Evolutionary conservation across 2,888 invertebrate genomes (phyloP).

Genomic region (Melangyna quadrimaculata): DNA sequence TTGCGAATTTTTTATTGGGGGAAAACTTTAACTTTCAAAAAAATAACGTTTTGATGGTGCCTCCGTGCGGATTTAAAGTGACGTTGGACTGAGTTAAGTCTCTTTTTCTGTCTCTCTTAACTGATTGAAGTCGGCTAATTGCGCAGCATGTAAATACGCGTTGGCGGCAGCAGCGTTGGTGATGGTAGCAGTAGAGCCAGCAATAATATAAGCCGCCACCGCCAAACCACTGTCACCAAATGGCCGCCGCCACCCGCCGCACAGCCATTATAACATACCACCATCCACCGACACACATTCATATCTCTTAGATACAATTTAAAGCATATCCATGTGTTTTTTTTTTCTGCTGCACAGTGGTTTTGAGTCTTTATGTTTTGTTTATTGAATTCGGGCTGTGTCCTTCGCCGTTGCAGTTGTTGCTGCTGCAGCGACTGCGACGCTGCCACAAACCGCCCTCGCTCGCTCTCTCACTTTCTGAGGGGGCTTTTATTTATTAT

Average conservation of each 20-base stretch:
- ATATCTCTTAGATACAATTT: constrained; percentile 67
- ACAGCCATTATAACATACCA: neutral
- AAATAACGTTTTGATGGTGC: constrained; percentile 17
- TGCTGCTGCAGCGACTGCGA: neutral
- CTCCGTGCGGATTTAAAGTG: neutral
- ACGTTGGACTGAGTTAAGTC: neutral
- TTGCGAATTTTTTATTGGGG: constrained; percentile 24
- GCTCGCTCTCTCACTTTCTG: constrained; percentile 37
- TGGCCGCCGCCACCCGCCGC: neutral
- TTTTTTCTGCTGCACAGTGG: constrained; percentile 18
- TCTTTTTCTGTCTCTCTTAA: constrained; percentile 41
- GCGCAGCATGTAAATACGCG: constrained; percentile 68
- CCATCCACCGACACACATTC: constrained; percentile 25
- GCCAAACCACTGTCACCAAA: constrained; percentile 24
- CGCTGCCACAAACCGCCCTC: constrained; percentile 30
- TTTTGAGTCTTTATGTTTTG: constrained; percentile 59
- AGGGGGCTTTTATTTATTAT: constrained; percentile 65
- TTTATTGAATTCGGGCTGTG: constrained; percentile 54
- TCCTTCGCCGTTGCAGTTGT: constrained; percentile 10
- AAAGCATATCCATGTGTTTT: constrained; percentile 58
- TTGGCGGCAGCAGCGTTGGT: constrained; percentile 39
- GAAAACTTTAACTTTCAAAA: constrained; percentile 4
- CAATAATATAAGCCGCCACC: constrained; percentile 8
- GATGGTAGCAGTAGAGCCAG: constrained; percentile 7
- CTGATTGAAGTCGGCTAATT: constrained; percentile 49